Conservation (phyloP, 1,140 invertebrate genomes). For the Frieseomelitta varia region DNA sequence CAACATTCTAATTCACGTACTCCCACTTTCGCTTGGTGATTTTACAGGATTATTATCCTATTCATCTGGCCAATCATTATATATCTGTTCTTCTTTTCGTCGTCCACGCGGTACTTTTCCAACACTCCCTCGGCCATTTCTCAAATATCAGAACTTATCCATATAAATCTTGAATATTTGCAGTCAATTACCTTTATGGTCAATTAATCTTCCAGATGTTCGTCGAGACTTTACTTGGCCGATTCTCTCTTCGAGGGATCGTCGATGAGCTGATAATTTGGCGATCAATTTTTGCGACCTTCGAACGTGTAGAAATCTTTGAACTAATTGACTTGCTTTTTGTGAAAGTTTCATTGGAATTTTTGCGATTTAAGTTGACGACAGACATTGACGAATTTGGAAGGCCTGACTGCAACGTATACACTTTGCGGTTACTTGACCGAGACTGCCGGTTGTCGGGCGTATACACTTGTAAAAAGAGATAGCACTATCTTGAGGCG, state of each 20-base stretch:
- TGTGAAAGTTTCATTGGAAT: slow-evolving; percentile 20
- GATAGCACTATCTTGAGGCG: not conserved
- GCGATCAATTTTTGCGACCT: not conserved
- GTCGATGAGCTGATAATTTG: not conserved
- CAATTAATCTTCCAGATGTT: not conserved
- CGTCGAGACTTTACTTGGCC: not conserved
- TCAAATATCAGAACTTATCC: not conserved
- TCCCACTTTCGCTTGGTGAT: not conserved
- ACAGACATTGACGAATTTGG: slow-evolving; percentile 1
- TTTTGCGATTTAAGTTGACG: too few relatives aligned
- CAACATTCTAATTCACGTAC: not conserved
- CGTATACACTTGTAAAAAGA: slow-evolving; percentile 20
- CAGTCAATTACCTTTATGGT: not conserved
- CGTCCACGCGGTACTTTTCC: not conserved
- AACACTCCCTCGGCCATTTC: not conserved
- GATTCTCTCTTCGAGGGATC: too few relatives aligned
- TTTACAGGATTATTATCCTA: slow-evolving; percentile 8
- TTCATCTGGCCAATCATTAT: not conserved
- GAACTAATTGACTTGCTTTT: not conserved
- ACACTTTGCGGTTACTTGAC: not conserved
- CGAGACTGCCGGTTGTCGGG: slow-evolving; percentile 39
- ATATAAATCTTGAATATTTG: not conserved
- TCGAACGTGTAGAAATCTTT: too few relatives aligned
- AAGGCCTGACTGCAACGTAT: not conserved
- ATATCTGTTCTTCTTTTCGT: not conserved